phyloP scores from a whole-genome alignment of 2,797 vertebrate genomes.

The Botia almorhae region DNA sequence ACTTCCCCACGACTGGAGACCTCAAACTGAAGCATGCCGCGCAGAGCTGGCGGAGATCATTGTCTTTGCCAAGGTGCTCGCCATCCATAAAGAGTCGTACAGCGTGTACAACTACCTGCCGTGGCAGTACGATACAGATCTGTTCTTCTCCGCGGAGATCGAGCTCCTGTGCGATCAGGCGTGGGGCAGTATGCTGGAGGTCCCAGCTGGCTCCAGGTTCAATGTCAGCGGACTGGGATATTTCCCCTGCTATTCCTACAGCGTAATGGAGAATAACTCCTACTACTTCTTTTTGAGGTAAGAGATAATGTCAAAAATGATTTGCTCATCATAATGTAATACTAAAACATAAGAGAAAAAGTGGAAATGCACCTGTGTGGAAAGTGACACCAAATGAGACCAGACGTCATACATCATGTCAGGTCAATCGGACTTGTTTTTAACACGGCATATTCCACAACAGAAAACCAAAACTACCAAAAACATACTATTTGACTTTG shows the following conservation, averaged over 20 bases:
- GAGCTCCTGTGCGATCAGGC: constrained; percentile 86
- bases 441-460: neutral
- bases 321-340: neutral
- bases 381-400: neutral
- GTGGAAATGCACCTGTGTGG: neutral
- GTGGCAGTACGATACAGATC: constrained; percentile 80
- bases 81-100: constrained; percentile 81
- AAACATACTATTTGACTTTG: no score
- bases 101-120: constrained; percentile 83
- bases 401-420: neutral
- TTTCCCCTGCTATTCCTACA: constrained; percentile 85
- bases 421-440: no score
- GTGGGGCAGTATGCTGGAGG: constrained; percentile 88
- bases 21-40: constrained; percentile 85
- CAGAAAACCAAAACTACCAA: neutral
- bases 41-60: constrained; percentile 87
- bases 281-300: constrained; percentile 88
- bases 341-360: neutral
- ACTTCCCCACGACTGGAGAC: constrained; percentile 84
- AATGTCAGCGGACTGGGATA: constrained; percentile 86
- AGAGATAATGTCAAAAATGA: constrained; percentile 37
- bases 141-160: constrained; percentile 84
- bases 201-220: constrained; percentile 83
- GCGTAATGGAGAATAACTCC: constrained; percentile 81
- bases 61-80: constrained; percentile 83